Evolutionary conservation across 1,140 invertebrate species (phyloP), one percentile per base, ranked within the genome.

Genomic region (Pseudomyrmex cubaensis): DNA sequence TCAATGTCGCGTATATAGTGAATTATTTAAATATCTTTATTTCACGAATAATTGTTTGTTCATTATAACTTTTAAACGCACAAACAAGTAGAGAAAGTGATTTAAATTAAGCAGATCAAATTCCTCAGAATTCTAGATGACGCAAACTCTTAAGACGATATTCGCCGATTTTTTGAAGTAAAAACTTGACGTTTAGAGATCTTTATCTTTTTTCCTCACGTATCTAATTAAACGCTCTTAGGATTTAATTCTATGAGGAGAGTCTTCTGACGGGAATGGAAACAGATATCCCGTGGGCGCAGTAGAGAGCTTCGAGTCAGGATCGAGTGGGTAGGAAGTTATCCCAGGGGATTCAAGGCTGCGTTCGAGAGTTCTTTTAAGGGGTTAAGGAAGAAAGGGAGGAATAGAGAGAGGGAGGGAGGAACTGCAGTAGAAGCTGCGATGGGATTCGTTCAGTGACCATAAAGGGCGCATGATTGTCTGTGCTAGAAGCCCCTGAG

Each of bases 211-310:
- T 20, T 50, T 10, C 13, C 48, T 59, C 50, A 67, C 22, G 52
- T 67, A 66, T 48, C 62, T 77, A 83, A 83, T 83, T 83, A 83
- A 83, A 77, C 17, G 20, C 44, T 52, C 12, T 83, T 83, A 54
- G 44, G 12, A 77, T 83, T 83, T 83, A 83, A 83, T 83, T 59
- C 20, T 4, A 46, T 57, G 52, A 76, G 57, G 73, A 46, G 44
- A 83, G 76, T 82, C 70, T 62, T 54, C 59, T 35, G 25, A 62
- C 17, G 20, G 8, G 66, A 22, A 59, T 35, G 17, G 44, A 25
- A 48, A 10, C 2, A 64, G 35, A 82, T 25, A 82, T 75, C 72
- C 57, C 62, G 48, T 20, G 59, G 67, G 77, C 59, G 44, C 66
- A 73, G 67, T 77, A 35, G 57, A 82, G 57, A 66, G 57, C 54